Percentiles rank a stretch among this genome's conserved stretches.
Evolutionary conservation across 2,113 vertebrate genomes (phyloP).

Genomic region (Microtus pennsylvanicus): DNA sequence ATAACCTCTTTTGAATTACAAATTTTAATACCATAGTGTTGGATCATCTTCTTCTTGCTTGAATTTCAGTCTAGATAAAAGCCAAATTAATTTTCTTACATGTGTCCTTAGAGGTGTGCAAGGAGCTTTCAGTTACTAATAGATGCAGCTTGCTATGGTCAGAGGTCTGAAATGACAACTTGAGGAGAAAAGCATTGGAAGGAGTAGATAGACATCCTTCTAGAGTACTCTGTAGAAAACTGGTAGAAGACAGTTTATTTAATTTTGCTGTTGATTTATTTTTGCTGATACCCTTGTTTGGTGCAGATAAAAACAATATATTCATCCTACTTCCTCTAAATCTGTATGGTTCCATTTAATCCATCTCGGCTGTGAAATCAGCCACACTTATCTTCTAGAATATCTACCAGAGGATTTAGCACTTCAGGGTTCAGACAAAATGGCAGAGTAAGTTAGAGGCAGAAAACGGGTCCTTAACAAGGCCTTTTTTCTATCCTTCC

Average conservation of each 20-base stretch:
- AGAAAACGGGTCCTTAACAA: neutral
- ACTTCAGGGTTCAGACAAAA: neutral
- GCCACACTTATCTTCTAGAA: slow-evolving; percentile 46
- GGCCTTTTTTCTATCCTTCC: neutral
- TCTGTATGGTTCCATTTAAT: slow-evolving; percentile 5
- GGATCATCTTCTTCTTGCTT: neutral
- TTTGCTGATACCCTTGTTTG: neutral
- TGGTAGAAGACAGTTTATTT: neutral
- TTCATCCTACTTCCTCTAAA: neutral
- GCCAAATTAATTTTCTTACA: neutral
- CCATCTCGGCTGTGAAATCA: neutral
- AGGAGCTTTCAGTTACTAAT: neutral
- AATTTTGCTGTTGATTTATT: slow-evolving; percentile 4
- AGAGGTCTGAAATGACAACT: neutral
- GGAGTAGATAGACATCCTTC: neutral
- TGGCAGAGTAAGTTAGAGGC: neutral
- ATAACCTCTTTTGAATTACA: neutral
- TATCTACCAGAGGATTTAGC: slow-evolving; percentile 32
- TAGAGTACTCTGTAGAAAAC: neutral
- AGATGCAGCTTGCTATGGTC: neutral
- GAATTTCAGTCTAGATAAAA: neutral
- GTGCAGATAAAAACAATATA: neutral
- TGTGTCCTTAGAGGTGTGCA: neutral
- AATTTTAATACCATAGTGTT: slow-evolving; percentile 12
- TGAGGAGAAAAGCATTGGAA: neutral